A percentile compares a stretch with the other conserved stretches of the same genome.
Evolutionary conservation across 2,888 invertebrate species (phyloP).

Genomic region (Augiades crinisus): DNA sequence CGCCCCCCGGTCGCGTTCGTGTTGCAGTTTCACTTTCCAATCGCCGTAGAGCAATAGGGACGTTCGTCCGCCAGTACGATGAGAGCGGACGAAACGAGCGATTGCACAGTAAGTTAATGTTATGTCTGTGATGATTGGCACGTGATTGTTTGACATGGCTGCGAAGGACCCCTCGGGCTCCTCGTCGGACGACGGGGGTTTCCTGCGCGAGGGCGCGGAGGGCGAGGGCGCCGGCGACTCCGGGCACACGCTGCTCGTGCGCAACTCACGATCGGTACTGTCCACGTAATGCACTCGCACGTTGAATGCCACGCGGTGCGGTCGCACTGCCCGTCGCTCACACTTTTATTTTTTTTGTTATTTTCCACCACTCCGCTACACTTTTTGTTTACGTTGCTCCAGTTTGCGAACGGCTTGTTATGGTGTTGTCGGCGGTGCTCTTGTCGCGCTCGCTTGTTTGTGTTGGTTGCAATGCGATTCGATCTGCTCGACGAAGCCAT

Average conservation of each 20-base stretch:
- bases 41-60: constrained; percentile 52
- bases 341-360: constrained; percentile 28
- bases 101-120: constrained; percentile 53
- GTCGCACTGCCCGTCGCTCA: constrained; percentile 27
- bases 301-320: constrained; percentile 40
- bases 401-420: constrained; percentile 64
- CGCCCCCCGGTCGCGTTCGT: constrained; percentile 50
- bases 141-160: constrained; percentile 63
- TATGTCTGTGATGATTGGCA: constrained; percentile 50
- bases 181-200: constrained; percentile 78
- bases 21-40: constrained; percentile 65
- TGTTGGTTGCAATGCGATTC: background rate
- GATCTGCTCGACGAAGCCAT: background rate
- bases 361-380: constrained; percentile 27
- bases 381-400: constrained; percentile 63
- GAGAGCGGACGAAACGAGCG: constrained; percentile 41
- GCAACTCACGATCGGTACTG: constrained; percentile 77
- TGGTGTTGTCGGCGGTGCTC: constrained; percentile 45
- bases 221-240: constrained; percentile 58
- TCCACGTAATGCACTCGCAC: constrained; percentile 44
- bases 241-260: constrained; percentile 79
- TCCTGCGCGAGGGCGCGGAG: constrained; percentile 65
- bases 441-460: constrained; percentile 32
- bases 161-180: constrained; percentile 77
- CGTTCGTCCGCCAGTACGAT: constrained; percentile 44